Percentiles rank a stretch among this genome's conserved stretches.
These are phyloP conservation scores for Dolichopus griseipennis DNA, from an alignment of 2,888 invertebrate species.

Conservation along the genomic window DNA sequence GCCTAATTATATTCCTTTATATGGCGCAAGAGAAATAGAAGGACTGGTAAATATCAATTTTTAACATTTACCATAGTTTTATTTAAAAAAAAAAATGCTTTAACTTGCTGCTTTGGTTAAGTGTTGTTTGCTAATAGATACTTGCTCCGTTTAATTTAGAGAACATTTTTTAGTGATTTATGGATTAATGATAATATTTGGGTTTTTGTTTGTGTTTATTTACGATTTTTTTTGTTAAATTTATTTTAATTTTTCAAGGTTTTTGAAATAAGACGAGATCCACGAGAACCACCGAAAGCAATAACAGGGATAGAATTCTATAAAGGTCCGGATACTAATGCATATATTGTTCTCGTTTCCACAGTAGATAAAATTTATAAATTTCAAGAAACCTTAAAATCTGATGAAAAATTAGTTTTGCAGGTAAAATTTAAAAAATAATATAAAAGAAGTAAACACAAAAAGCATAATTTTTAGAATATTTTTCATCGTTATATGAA, in stretches of 20 bases:
- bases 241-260: constrained; percentile 52
- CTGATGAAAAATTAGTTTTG: constrained; percentile 68
- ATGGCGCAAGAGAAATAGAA: constrained; percentile 64
- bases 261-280: constrained; percentile 76
- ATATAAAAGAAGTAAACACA: constrained; percentile 28
- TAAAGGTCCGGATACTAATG: constrained; percentile 58
- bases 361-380: constrained; percentile 79
- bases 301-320: constrained; percentile 85
- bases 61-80: neutral
- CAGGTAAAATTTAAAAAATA: constrained; percentile 32
- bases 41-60: constrained; percentile 55
- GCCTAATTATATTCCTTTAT: constrained; percentile 65
- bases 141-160: constrained; percentile 7
- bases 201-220: no score
- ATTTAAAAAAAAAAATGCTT: constrained; percentile 18
- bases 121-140: constrained; percentile 8
- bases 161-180: constrained; percentile 18
- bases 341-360: constrained; percentile 74
- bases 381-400: constrained; percentile 68
- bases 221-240: no score
- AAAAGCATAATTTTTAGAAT: constrained; percentile 48
- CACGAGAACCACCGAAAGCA: constrained; percentile 58
- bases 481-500: constrained; percentile 69
- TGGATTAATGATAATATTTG: no score
- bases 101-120: constrained; percentile 7